Percentiles rank a stretch among this genome's conserved stretches.
These are phyloP conservation scores for Camponotus fellah DNA, from an alignment of 2,888 invertebrate genomes.

Conservation along the genomic window DNA sequence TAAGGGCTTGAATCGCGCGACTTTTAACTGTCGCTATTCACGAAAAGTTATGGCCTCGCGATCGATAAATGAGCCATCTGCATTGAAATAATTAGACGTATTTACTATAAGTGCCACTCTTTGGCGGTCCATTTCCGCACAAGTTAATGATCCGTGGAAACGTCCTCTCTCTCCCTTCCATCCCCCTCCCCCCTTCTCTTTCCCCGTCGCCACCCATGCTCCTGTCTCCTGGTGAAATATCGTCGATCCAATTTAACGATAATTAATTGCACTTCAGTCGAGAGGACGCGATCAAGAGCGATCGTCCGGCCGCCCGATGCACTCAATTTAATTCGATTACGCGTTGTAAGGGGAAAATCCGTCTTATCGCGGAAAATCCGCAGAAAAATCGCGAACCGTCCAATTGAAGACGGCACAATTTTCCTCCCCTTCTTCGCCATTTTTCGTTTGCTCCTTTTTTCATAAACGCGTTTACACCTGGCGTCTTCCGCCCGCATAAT, in stretches of 20 bases:
- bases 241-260: slow-evolving; percentile 73
- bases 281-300: slow-evolving; percentile 65
- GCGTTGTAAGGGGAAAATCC: slow-evolving; percentile 49
- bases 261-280: slow-evolving; percentile 73
- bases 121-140: slow-evolving; percentile 62
- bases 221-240: slow-evolving; percentile 64
- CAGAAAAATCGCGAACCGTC: slow-evolving; percentile 37
- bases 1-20: background rate
- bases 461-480: slow-evolving; percentile 48
- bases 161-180: slow-evolving; percentile 10
- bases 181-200: background rate
- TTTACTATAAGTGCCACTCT: slow-evolving; percentile 55
- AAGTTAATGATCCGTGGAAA: slow-evolving; percentile 71
- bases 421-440: background rate
- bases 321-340: slow-evolving; percentile 75
- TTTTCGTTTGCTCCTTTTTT: background rate
- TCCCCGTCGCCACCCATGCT: slow-evolving; percentile 32
- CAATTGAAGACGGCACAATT: slow-evolving; percentile 26
- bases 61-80: slow-evolving; percentile 33
- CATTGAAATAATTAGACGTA: slow-evolving; percentile 66
- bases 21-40: background rate
- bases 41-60: background rate
- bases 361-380: slow-evolving; percentile 49
- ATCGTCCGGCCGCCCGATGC: slow-evolving; percentile 61
- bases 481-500: slow-evolving; percentile 25